Percentiles rank a stretch among this genome's conserved stretches.
Conservation (phyloP, 2,113 vertebrate species). For the Acrocephalus kingi region DNA sequence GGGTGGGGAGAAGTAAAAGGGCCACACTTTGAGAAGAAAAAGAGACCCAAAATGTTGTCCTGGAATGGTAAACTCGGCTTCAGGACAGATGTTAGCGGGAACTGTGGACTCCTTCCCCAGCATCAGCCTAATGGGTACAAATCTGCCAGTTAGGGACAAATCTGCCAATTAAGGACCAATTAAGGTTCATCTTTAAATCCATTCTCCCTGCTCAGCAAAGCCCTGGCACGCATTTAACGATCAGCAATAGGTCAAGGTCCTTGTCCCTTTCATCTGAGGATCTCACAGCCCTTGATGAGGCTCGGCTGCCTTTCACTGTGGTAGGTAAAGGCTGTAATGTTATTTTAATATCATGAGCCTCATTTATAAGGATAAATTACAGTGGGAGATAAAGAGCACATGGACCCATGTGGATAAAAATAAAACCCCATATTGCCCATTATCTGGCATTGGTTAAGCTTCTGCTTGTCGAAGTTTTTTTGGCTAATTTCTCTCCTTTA, state of each 20-base stretch:
- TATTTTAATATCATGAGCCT: conserved; percentile 54
- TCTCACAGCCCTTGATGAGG: conserved; percentile 50
- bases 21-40: background rate
- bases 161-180: conserved; percentile 22
- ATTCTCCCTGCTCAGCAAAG: conserved; percentile 2
- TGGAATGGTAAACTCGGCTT: background rate
- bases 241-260: background rate
- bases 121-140: conserved; percentile 13
- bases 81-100: background rate
- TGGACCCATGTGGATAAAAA: conserved; percentile 54
- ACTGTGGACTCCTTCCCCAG: background rate
- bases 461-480: conserved; percentile 51
- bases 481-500: conserved; percentile 44
- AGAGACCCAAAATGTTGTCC: background rate
- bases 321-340: conserved; percentile 57
- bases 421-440: conserved; percentile 49
- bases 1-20: background rate
- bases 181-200: background rate
- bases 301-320: conserved; percentile 23
- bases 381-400: conserved; percentile 51
- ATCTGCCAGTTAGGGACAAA: conserved; percentile 32
- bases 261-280: conserved; percentile 44
- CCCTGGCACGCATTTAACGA: background rate
- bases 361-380: conserved; percentile 64
- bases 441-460: conserved; percentile 62